Conservation (phyloP, 2,113 vertebrate species). For the Actenoides lindsayi region DNA sequence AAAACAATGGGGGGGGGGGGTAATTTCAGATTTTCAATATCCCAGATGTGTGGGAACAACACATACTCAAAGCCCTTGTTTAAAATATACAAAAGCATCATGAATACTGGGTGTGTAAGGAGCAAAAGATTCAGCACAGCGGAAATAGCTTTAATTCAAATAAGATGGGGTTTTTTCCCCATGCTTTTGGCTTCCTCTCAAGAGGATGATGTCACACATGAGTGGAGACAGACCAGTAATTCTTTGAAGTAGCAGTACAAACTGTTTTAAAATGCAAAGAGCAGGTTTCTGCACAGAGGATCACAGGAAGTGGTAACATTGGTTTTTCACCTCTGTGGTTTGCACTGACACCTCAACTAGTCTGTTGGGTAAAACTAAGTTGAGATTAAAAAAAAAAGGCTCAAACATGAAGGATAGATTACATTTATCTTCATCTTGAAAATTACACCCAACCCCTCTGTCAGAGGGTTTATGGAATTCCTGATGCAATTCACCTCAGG, state of each 20-base stretch:
- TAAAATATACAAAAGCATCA: neutral
- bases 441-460: neutral
- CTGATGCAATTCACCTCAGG: neutral
- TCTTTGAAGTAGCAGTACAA: neutral
- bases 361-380: neutral
- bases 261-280: neutral
- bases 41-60: neutral
- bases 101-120: neutral
- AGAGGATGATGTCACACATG: neutral
- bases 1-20: neutral
- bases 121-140: neutral
- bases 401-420: neutral
- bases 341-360: neutral
- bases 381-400: neutral
- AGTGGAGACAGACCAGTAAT: neutral
- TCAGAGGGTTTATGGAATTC: neutral
- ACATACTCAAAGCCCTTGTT: neutral
- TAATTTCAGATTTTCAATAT: neutral
- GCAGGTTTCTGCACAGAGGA: neutral
- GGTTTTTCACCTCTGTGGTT: neutral
- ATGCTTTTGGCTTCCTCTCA: neutral
- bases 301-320: neutral
- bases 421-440: neutral
- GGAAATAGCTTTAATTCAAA: neutral
- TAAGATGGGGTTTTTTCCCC: neutral